phyloP scores from a whole-genome alignment of 2,797 vertebrate genomes.

The Alosa sapidissima region DNA sequence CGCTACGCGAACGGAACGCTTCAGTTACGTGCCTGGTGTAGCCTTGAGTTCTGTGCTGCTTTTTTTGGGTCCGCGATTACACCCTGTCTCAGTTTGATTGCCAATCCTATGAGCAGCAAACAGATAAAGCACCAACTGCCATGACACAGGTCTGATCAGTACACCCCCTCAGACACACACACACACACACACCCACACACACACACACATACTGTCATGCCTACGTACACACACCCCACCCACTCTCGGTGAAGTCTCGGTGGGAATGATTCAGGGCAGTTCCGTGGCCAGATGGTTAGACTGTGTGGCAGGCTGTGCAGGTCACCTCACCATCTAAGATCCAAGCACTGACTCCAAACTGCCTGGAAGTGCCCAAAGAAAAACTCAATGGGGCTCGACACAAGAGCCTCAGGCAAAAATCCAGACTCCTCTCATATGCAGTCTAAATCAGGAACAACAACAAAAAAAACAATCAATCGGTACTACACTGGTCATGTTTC shows the following conservation, averaged over 20 bases:
- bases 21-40: too few relatives aligned
- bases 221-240: not conserved
- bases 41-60: not conserved
- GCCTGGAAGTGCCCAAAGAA: not conserved
- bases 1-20: too few relatives aligned
- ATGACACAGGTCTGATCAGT: not conserved
- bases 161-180: not conserved
- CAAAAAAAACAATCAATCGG: not conserved
- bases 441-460: not conserved
- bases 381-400: not conserved
- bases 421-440: not conserved
- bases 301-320: slow-evolving; percentile 4
- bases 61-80: not conserved
- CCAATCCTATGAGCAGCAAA: not conserved
- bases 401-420: not conserved
- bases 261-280: not conserved
- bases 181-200: slow-evolving; percentile 9
- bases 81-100: not conserved
- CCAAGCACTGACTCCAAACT: slow-evolving; percentile 2
- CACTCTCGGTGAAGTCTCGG: not conserved
- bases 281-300: slow-evolving; percentile 4
- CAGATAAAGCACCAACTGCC: not conserved
- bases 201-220: not conserved
- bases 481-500: not conserved
- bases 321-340: slow-evolving; percentile 2